phyloP scores from a whole-genome alignment of 2,797 vertebrate species.

The Macropodus opercularis region DNA sequence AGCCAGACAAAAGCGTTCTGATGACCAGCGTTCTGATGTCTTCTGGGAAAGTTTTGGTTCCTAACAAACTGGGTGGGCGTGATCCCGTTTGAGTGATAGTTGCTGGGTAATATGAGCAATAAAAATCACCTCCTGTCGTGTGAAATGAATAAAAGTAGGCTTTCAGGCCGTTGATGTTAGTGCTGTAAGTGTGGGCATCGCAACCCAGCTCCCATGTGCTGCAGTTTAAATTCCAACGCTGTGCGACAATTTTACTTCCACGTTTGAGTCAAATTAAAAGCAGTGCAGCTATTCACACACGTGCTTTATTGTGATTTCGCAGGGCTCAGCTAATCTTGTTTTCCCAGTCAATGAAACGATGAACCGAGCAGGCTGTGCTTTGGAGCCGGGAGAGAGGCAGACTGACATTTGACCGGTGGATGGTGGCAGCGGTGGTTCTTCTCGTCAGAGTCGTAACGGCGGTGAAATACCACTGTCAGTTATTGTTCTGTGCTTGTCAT shows the following conservation, averaged over 20 bases:
- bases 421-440: conserved; percentile 45
- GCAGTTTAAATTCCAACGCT: no score
- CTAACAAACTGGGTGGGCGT: no score
- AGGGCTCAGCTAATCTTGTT: not conserved
- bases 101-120: no score
- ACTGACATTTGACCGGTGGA: conserved; percentile 64
- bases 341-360: conserved; percentile 14
- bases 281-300: not conserved
- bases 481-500: conserved; percentile 67
- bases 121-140: no score
- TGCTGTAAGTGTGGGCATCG: no score
- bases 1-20: not conserved
- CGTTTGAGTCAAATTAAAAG: no score
- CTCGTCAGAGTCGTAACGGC: conserved; percentile 51
- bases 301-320: conserved; percentile 9
- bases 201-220: no score
- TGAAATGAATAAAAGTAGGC: no score
- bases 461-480: conserved; percentile 70
- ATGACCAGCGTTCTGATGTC: no score
- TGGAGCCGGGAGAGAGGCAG: conserved; percentile 17
- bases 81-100: no score
- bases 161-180: no score
- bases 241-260: no score
- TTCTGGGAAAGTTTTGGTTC: not conserved
- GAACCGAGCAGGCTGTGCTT: conserved; percentile 24